Evolutionary conservation across 2,888 invertebrate species (phyloP).

Genomic region (Trachelus tabidus): DNA sequence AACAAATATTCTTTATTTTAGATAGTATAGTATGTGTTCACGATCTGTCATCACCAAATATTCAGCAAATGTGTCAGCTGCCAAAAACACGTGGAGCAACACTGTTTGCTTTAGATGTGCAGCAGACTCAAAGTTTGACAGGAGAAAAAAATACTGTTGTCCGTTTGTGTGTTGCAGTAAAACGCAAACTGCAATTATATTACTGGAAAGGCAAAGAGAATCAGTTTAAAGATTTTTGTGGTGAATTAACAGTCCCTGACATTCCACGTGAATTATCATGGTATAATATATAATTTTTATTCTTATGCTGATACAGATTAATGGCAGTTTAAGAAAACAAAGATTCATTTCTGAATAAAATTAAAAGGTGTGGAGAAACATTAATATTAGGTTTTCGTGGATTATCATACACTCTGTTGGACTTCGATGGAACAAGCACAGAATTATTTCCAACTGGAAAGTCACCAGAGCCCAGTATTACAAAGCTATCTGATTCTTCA

Average conservation of each 20-base stretch:
- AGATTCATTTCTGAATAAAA: neutral
- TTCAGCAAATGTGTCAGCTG: conserved; percentile 81
- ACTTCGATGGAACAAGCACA: conserved; percentile 73
- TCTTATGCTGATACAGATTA: neutral
- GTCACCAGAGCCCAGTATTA: conserved; percentile 84
- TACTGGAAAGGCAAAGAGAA: conserved; percentile 91
- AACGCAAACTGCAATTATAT: conserved; percentile 85
- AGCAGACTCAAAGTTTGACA: conserved; percentile 72
- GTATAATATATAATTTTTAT: conserved; percentile 65
- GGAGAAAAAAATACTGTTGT: conserved; percentile 82
- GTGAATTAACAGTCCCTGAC: conserved; percentile 61
- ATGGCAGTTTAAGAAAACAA: neutral
- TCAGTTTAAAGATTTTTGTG: conserved; percentile 78
- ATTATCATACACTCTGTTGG: conserved; percentile 56
- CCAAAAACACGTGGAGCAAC: conserved; percentile 88
- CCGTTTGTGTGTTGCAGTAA: conserved; percentile 89
- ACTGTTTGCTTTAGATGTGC: conserved; percentile 84
- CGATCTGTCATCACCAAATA: conserved; percentile 83
- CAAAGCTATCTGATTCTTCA: conserved; percentile 79
- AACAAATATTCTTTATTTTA: conserved; percentile 52
- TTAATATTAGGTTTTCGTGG: conserved; percentile 61
- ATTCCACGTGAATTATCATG: conserved; percentile 18
- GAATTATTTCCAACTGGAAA: conserved; percentile 89
- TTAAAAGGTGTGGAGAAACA: conserved; percentile 57
- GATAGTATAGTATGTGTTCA: conserved; percentile 86